Evolutionary conservation across 2,888 invertebrate species (phyloP), one percentile per base, ranked within the genome.

Genomic region (Agapostemon virescens): DNA sequence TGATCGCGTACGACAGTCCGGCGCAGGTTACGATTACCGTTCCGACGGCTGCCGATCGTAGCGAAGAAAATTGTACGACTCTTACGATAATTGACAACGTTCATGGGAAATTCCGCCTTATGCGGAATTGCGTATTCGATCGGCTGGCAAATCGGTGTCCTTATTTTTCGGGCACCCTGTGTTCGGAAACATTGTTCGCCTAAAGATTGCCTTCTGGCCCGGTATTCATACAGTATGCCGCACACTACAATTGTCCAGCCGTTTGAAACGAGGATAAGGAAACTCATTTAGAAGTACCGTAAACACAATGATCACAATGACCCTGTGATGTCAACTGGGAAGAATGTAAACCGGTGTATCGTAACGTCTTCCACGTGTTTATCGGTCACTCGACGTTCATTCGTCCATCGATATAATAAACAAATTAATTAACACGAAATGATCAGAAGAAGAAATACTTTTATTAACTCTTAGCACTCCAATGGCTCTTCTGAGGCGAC

Each of bases 251-350:
- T 33, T 45, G 11, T 26, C 49, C 11, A 15, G 6, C 4, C 36
- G n/a, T 52, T 45, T 20, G 11, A 69, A 68, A 69, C 45, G 30
- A 17, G 52, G 38, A 67, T 58, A 36, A 36, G 17, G 15, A 66
- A 79, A 61, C 38, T n/a, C 49, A 49, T 55, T 66, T 58, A 40
- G 58, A 70, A 30, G 17, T 69, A 33, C 58, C 26, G 38, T 42
- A 55, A 74, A n/a, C 49, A 55, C n/a, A 38, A 67, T 23, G 23
- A 42, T 73, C 52, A 17, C 9, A 61, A 36, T 67, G 26, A 42
- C 33, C 45, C 15, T 69, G 26, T 70, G 66, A 74, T 70, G 68
- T 72, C 55, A 74, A 77, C 33, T 58, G 23, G n/a, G 26, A 70
- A 49, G 15, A 68, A 63, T 40, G 38, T 45, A 69, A 69, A 70